These are phyloP conservation scores for Cerastis rubricosa DNA, from an alignment of 2,888 invertebrate genomes.

Conservation along the genomic window DNA sequence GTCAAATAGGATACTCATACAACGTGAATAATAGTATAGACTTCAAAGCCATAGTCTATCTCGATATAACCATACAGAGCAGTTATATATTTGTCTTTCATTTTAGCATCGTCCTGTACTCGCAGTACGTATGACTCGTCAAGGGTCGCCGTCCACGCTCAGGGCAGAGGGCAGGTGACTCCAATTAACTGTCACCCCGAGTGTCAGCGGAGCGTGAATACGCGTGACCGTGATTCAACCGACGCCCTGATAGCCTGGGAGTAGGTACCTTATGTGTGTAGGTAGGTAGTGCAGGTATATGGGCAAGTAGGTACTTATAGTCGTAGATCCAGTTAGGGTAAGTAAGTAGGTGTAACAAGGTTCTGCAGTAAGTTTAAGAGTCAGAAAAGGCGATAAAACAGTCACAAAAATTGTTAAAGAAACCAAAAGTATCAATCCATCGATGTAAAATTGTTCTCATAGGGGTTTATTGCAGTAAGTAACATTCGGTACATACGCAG, in stretches of 20 bases:
- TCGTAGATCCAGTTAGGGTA: not conserved
- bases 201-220: slow-evolving; percentile 81
- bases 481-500: not conserved
- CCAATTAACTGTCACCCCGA: slow-evolving; percentile 85
- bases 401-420: not conserved
- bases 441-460: not conserved
- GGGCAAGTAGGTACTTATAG: not conserved
- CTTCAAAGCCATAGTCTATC: not conserved
- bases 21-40: no score
- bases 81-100: not conserved
- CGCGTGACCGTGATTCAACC: slow-evolving; percentile 84
- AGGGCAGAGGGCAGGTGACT: slow-evolving; percentile 87
- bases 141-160: slow-evolving; percentile 76
- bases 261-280: slow-evolving; percentile 4
- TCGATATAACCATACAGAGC: not conserved
- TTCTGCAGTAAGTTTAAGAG: not conserved
- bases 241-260: slow-evolving; percentile 50
- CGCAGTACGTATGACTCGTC: slow-evolving; percentile 62
- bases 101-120: slow-evolving; percentile 73
- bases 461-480: not conserved
- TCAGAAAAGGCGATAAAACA: not conserved
- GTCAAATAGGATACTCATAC: not conserved
- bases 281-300: not conserved
- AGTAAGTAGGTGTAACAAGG: not conserved
- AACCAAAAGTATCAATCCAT: not conserved